Percentiles rank a stretch among this genome's conserved stretches.
phyloP scores from a whole-genome alignment of 2,113 vertebrate species.

The Alexandromys fortis region DNA sequence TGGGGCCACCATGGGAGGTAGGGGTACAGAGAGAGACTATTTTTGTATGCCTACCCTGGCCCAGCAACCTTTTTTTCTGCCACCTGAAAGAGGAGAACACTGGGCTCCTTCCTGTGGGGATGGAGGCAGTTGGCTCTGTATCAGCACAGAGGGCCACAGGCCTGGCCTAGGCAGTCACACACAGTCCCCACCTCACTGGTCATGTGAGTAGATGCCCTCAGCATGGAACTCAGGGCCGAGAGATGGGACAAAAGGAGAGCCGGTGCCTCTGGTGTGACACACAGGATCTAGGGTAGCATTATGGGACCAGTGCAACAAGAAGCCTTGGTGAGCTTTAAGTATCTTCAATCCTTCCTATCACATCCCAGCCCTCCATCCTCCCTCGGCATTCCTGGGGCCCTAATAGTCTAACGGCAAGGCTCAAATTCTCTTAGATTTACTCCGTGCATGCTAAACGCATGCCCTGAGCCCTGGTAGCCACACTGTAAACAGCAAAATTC shows the following conservation, averaged over 20 bases:
- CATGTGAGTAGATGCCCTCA: neutral
- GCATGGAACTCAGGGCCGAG: neutral
- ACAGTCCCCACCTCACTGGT: neutral
- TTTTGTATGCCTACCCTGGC: fast-evolving
- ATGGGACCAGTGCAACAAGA: neutral
- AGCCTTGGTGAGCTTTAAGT: neutral
- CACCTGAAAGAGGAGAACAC: neutral
- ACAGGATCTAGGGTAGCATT: too few species aligned
- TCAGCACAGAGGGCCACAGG: neutral
- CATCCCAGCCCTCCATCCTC: neutral
- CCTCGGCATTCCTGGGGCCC: neutral
- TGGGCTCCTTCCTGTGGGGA: neutral
- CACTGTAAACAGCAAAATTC: neutral
- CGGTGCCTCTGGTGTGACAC: neutral
- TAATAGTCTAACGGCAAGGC: neutral
- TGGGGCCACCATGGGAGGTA: neutral
- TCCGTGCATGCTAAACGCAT: too few species aligned
- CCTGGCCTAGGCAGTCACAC: neutral
- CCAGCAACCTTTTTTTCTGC: too few species aligned
- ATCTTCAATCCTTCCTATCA: neutral
- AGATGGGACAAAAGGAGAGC: too few species aligned
- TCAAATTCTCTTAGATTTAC: neutral
- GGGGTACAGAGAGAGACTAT: fast-evolving
- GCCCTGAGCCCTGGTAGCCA: neutral
- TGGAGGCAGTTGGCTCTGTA: neutral